These are phyloP conservation scores for Tautogolabrus adspersus DNA, from an alignment of 2,113 vertebrate genomes.

Conservation along the genomic window DNA sequence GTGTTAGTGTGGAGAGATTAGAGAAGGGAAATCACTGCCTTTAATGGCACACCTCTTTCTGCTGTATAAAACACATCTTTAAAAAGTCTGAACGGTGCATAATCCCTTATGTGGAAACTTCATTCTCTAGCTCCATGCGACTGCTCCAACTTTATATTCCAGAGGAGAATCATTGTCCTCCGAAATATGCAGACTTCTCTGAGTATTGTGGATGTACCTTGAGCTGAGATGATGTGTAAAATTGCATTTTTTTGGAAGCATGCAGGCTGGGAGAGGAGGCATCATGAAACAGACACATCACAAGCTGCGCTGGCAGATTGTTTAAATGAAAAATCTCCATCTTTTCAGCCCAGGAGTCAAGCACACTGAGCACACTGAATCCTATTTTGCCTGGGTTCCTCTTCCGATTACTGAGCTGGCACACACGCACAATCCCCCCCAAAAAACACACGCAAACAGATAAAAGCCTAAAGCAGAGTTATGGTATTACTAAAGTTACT, in stretches of 20 bases:
- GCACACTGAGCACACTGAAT: conserved; percentile 62
- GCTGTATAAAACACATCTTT: conserved; percentile 33
- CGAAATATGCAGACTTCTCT: conserved; percentile 68
- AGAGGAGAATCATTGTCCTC: conserved; percentile 57
- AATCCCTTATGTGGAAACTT: conserved; percentile 54
- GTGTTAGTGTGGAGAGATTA: conserved; percentile 15
- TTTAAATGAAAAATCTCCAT: conserved; percentile 72
- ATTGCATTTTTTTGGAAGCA: conserved; percentile 71
- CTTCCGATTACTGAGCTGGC: conserved; percentile 63
- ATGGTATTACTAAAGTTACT: conserved; percentile 52
- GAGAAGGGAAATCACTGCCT: conserved; percentile 58
- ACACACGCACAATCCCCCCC: background rate
- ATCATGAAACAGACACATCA: conserved; percentile 65
- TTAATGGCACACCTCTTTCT: conserved; percentile 10
- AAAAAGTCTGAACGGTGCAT: conserved; percentile 23
- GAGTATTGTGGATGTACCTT: conserved; percentile 68
- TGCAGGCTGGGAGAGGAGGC: conserved; percentile 50
- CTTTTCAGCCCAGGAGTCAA: conserved; percentile 66
- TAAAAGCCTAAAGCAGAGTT: conserved; percentile 51
- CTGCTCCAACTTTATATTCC: conserved; percentile 46
- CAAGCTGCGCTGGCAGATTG: conserved; percentile 62
- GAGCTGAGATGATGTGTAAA: conserved; percentile 73
- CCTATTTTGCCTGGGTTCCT: conserved; percentile 65
- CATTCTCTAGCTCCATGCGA: conserved; percentile 42
- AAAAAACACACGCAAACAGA: conserved; percentile 4